A percentile compares a stretch with the other conserved stretches of the same genome.
Evolutionary conservation across 2,797 vertebrate genomes (phyloP).

Genomic region (Anabacerthia variegaticeps): DNA sequence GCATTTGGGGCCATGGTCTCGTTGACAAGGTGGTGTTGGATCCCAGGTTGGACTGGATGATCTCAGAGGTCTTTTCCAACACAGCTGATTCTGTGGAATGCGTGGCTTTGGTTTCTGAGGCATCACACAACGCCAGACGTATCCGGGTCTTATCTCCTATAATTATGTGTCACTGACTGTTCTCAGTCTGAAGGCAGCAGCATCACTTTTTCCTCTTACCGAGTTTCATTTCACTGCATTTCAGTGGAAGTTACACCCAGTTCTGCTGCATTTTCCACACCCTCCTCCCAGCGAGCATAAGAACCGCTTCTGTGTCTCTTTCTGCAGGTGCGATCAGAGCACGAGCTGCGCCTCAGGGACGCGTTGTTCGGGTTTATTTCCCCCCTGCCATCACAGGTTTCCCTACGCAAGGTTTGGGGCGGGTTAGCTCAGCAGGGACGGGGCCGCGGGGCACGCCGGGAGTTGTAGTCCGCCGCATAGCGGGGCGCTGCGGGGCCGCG

Average conservation of each 20-base stretch:
- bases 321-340: rapidly evolving
- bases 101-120: neutral
- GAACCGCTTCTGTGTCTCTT: neutral
- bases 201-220: neutral
- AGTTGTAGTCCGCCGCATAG: no score
- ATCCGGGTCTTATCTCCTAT: neutral
- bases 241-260: neutral
- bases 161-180: neutral
- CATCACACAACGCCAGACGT: rapidly evolving
- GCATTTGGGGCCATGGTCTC: neutral
- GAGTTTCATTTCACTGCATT: neutral
- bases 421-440: neutral
- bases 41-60: neutral
- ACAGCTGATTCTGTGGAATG: neutral
- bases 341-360: neutral
- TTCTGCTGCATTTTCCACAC: neutral
- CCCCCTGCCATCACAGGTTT: neutral
- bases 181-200: neutral
- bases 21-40: neutral
- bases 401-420: neutral
- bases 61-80: neutral
- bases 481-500: no score
- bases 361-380: rapidly evolving
- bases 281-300: neutral
- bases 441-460: no score